These are phyloP conservation scores for Siniperca chuatsi DNA, from an alignment of 2,113 vertebrate species.

Conservation along the genomic window DNA sequence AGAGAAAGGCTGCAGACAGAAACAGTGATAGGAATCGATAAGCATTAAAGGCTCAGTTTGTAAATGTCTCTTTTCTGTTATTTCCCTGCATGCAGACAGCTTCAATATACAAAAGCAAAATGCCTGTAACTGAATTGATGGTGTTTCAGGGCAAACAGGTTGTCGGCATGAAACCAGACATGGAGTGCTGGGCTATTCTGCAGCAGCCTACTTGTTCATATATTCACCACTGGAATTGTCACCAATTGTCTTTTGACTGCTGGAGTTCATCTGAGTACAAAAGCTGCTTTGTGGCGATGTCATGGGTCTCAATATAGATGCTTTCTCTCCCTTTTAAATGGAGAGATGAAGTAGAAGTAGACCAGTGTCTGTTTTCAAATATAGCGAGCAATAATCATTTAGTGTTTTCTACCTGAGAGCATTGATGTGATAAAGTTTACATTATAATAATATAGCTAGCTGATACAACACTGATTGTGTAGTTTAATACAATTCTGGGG, in stretches of 20 bases:
- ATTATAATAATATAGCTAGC: neutral
- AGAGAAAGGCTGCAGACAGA: constrained; percentile 17
- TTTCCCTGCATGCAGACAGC: constrained; percentile 19
- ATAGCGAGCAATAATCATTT: neutral
- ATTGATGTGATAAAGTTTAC: neutral
- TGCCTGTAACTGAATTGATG: constrained; percentile 48
- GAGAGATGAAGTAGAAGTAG: neutral
- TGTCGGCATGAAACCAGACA: constrained; percentile 36
- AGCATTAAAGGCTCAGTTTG: constrained; percentile 30
- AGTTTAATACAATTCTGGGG: neutral
- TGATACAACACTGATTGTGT: neutral
- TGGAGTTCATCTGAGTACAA: constrained; percentile 23
- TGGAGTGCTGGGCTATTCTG: constrained; percentile 2
- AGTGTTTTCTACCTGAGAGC: neutral
- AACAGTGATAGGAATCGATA: constrained; percentile 42
- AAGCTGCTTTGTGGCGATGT: constrained; percentile 19
- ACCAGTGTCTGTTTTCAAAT: neutral
- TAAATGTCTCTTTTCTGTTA: constrained; percentile 59
- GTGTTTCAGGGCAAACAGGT: constrained; percentile 55
- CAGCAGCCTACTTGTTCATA: constrained; percentile 20
- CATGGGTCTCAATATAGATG: neutral
- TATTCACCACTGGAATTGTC: constrained; percentile 3
- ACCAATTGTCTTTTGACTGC: constrained; percentile 28
- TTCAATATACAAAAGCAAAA: constrained; percentile 60
- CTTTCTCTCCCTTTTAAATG: neutral